These are phyloP conservation scores for Euwallacea similis DNA, from an alignment of 1,140 invertebrate species.

Conservation along the genomic window DNA sequence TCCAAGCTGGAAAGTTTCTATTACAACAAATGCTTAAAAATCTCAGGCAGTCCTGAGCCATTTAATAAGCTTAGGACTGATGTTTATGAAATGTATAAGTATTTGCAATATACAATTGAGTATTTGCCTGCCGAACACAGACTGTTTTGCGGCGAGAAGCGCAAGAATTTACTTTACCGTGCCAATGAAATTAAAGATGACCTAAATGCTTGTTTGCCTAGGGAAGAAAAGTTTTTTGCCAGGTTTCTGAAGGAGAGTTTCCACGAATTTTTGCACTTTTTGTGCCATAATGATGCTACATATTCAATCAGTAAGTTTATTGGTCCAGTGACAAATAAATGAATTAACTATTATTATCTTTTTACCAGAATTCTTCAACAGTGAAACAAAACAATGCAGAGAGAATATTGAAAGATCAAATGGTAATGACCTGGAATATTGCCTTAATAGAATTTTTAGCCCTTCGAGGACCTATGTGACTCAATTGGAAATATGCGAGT, in stretches of 20 bases:
- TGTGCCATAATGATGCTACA: conserved; percentile 23
- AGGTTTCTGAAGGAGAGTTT: conserved; percentile 16
- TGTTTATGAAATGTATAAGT: conserved; percentile 31
- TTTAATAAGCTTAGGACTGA: conserved; percentile 20
- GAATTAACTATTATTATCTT: background rate
- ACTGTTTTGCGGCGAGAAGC: conserved; percentile 11
- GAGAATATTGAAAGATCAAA: conserved; percentile 1
- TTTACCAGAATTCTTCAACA: conserved; percentile 8
- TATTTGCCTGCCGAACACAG: conserved; percentile 10
- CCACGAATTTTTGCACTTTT: conserved; percentile 19
- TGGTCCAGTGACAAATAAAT: background rate
- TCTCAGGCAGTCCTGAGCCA: background rate
- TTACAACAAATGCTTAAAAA: conserved; percentile 23
- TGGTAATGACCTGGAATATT: conserved; percentile 3
- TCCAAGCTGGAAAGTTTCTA: conserved; percentile 19
- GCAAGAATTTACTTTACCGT: conserved; percentile 13
- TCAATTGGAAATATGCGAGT: conserved; percentile 10
- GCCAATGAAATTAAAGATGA: conserved; percentile 11
- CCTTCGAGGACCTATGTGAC: conserved; percentile 5
- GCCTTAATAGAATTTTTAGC: conserved; percentile 9
- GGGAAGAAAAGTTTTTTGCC: conserved; percentile 8
- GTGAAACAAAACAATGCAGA: background rate
- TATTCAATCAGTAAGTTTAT: conserved; percentile 21
- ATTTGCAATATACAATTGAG: conserved; percentile 15
- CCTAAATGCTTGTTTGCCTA: conserved; percentile 5